phyloP scores from a whole-genome alignment of 92 coral and sea anemone genomes.

The Pocillopora meandrina region DNA sequence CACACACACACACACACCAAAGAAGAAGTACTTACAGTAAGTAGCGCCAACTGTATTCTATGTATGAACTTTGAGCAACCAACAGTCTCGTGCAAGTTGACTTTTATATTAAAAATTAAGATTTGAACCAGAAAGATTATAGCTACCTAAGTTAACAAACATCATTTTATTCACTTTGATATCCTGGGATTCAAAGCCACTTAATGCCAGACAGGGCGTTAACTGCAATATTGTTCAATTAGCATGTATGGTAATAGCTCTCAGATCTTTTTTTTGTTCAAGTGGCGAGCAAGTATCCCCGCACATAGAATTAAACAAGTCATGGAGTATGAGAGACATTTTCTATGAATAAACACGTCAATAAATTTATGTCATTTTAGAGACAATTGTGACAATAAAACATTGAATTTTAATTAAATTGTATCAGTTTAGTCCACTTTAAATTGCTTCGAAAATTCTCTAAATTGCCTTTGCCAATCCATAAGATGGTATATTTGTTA shows the following conservation, averaged over 20 bases:
- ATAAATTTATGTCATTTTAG: conserved; percentile 46
- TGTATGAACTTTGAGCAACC: neutral
- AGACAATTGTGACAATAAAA: conserved; percentile 52
- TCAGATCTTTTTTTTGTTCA: neutral
- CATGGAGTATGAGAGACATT: conserved; percentile 2
- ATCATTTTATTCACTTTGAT: neutral
- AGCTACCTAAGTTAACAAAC: neutral
- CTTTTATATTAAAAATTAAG: conserved; percentile 16
- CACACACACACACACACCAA: too few relatives aligned
- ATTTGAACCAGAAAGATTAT: neutral
- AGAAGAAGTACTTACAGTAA: too few relatives aligned
- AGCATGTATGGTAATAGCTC: neutral
- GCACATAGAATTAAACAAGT: neutral
- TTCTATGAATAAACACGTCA: conserved; percentile 43
- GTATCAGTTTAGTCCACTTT: neutral
- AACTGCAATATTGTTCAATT: conserved; percentile 1
- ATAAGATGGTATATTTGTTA: neutral
- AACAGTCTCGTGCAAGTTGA: conserved; percentile 20
- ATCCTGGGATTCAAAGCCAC: neutral
- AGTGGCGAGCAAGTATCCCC: neutral
- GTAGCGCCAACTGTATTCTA: neutral
- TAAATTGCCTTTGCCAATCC: neutral
- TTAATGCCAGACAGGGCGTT: neutral
- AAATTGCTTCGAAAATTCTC: too few relatives aligned
- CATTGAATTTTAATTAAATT: conserved; percentile 30